Conservation (phyloP, 53 echinoderm and acorn worm species). For the Arbacia lixula region DNA sequence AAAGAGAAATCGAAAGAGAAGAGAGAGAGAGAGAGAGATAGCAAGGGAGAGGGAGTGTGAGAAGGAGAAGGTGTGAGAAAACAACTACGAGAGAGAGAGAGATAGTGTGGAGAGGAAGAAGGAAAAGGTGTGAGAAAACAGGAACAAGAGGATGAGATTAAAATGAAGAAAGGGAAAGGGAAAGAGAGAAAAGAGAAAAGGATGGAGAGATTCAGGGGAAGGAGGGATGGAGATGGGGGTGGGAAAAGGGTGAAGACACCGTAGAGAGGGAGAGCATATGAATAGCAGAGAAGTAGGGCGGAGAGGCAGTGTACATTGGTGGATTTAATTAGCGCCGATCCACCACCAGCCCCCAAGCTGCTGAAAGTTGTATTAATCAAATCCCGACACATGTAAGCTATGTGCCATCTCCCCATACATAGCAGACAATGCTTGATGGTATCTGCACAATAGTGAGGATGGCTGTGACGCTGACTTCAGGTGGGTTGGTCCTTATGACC, state of each 20-base stretch:
- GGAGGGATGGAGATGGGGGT: background rate
- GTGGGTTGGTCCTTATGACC: no score
- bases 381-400: conserved; percentile 35
- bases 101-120: background rate
- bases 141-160: background rate
- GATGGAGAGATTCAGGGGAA: no score
- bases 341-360: conserved; percentile 20
- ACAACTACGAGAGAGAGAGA: background rate
- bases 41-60: background rate
- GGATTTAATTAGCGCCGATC: conserved; percentile 36
- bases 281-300: background rate
- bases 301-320: background rate
- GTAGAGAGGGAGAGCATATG: background rate
- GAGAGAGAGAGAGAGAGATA: background rate
- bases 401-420: no score
- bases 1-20: background rate
- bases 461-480: no score
- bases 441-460: background rate
- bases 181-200: background rate
- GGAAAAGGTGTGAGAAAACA: background rate
- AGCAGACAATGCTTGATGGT: no score
- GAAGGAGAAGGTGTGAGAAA: background rate
- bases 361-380: conserved; percentile 46
- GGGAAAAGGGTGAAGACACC: background rate
- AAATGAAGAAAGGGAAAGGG: background rate